Evolutionary conservation across 2,797 vertebrate genomes (phyloP).

Genomic region (Oreochromis mossambicus): DNA sequence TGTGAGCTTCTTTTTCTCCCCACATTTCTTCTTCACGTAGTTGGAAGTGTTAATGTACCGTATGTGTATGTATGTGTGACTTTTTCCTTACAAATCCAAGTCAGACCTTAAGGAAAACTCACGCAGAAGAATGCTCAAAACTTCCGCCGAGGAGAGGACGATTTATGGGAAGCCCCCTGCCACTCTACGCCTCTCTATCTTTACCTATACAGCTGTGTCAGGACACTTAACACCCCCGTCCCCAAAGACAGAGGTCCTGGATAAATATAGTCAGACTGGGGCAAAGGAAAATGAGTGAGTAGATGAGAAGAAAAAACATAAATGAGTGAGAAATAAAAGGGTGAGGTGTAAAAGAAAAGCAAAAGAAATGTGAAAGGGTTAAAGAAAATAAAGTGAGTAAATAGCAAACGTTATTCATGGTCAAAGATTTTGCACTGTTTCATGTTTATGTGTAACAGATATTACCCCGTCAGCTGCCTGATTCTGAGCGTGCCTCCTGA

Average conservation of each 20-base stretch:
- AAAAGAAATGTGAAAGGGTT: background rate
- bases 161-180: conserved; percentile 13
- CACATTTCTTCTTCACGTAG: background rate
- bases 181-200: background rate
- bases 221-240: background rate
- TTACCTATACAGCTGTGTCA: conserved; percentile 1
- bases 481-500: conserved; percentile 39
- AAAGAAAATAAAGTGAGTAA: background rate
- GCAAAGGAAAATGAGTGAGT: background rate
- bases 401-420: background rate
- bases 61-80: background rate
- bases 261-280: conserved; percentile 52
- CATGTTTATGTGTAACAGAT: conserved; percentile 45
- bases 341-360: background rate
- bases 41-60: background rate
- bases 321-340: background rate
- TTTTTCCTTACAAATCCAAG: conserved; percentile 1
- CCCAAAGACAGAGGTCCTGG: background rate
- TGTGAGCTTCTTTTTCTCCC: conserved; percentile 8
- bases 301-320: background rate
- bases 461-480: conserved; percentile 42
- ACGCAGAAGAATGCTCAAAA: background rate
- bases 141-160: background rate
- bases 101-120: conserved; percentile 19
- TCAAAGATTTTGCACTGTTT: background rate